A percentile compares a stretch with the other conserved stretches of the same genome.
Conservation (phyloP, 2,797 vertebrate genomes). For the Eulemur albifrons region DNA sequence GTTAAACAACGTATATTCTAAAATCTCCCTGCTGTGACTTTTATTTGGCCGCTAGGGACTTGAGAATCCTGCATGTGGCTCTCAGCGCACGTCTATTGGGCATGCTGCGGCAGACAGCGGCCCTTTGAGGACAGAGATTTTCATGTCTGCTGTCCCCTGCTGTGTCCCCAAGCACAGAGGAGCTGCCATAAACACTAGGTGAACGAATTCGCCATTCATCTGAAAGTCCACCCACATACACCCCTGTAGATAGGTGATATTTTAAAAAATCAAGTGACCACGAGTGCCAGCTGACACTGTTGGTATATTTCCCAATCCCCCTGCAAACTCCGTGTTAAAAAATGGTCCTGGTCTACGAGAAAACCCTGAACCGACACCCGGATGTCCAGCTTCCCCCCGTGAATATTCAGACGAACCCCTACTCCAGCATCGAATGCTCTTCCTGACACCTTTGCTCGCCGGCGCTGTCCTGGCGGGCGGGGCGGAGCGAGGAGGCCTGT, state of each 20-base stretch:
- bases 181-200: neutral
- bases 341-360: neutral
- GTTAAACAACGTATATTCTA: neutral
- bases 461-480: accelerated
- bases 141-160: neutral
- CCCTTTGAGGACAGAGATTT: neutral
- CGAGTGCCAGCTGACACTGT: neutral
- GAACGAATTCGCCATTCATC: accelerated
- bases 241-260: accelerated
- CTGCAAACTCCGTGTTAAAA: neutral
- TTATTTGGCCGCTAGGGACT: neutral
- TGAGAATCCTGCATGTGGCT: accelerated
- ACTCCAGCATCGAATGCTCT: neutral
- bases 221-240: accelerated
- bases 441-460: neutral
- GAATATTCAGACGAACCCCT: neutral
- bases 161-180: neutral
- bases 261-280: neutral
- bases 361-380: neutral
- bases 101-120: accelerated
- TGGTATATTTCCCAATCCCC: neutral
- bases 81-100: accelerated
- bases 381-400: neutral
- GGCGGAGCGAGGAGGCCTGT: neutral
- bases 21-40: neutral